These are phyloP conservation scores for Megaceryle maxima DNA, from an alignment of 2,113 vertebrate species.

Conservation along the genomic window DNA sequence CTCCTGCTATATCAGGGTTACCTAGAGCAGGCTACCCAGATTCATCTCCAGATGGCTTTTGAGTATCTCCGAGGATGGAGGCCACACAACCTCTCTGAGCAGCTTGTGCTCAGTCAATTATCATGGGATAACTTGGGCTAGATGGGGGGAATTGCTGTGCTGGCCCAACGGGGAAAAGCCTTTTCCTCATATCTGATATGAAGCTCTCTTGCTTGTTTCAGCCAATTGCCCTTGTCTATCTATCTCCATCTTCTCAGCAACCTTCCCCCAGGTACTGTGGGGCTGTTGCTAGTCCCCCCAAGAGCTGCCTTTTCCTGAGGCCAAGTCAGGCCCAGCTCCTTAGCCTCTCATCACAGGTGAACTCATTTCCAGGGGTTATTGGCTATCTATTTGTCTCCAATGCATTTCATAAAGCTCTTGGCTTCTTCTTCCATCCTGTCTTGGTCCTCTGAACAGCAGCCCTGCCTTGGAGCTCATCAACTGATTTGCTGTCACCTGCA, in stretches of 20 bases:
- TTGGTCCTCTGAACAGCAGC: neutral
- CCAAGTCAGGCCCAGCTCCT: neutral
- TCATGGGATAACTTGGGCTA: neutral
- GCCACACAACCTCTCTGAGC: neutral
- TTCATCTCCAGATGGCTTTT: neutral
- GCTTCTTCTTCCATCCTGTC: neutral
- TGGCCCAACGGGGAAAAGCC: neutral
- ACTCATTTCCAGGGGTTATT: neutral
- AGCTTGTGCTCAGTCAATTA: neutral
- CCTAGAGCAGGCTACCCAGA: neutral
- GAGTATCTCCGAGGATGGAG: neutral
- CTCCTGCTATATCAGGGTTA: neutral
- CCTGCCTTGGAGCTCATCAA: neutral
- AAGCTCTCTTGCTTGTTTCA: neutral
- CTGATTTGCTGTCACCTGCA: neutral
- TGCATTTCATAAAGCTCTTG: neutral
- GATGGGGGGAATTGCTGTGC: rapidly evolving
- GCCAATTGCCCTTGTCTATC: neutral
- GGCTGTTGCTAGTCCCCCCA: rapidly evolving
- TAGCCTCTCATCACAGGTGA: neutral
- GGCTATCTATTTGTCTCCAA: neutral
- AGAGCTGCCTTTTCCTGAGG: neutral
- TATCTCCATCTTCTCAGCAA: neutral
- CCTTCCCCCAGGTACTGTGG: neutral
- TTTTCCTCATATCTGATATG: neutral